Conservation (phyloP, 2,113 vertebrate genomes). For the Alectura lathami region DNA sequence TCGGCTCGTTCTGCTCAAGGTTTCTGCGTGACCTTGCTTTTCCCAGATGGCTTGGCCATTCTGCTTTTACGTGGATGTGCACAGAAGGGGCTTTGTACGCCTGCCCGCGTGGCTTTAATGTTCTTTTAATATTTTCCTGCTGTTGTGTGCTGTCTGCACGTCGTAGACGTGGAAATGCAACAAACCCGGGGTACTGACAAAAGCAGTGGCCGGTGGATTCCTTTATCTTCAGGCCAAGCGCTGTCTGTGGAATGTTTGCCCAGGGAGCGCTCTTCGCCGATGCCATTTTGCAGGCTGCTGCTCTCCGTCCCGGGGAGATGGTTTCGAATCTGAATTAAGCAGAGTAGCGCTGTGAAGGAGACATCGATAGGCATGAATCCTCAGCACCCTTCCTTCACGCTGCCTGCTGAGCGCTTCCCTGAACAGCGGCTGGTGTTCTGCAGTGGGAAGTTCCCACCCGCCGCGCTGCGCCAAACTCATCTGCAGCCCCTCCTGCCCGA, state of each 20-base stretch:
- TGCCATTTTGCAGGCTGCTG: neutral
- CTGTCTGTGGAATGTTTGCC: neutral
- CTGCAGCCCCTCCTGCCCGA: neutral
- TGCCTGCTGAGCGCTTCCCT: neutral
- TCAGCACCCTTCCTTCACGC: neutral
- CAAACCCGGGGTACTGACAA: conserved; percentile 35
- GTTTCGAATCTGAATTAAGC: neutral
- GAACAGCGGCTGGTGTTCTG: neutral
- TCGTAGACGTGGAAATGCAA: conserved; percentile 57
- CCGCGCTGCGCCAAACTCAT: neutral
- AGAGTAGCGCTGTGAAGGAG: neutral
- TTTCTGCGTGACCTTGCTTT: conserved; percentile 68
- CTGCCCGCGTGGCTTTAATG: conserved; percentile 57
- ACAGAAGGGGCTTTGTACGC: conserved; percentile 69
- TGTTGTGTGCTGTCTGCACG: conserved; percentile 61
- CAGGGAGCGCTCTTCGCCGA: neutral
- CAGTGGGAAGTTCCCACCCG: neutral
- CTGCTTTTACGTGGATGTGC: conserved; percentile 55
- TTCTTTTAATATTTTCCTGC: conserved; percentile 77
- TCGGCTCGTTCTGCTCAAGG: conserved; percentile 37
- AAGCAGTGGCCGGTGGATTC: conserved; percentile 15
- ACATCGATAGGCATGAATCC: neutral
- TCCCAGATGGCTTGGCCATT: conserved; percentile 68
- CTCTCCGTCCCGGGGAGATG: neutral
- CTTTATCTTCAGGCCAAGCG: conserved; percentile 13